Evolutionary conservation across 2,797 vertebrate genomes (phyloP).

Genomic region (Micromesistius poutassou): DNA sequence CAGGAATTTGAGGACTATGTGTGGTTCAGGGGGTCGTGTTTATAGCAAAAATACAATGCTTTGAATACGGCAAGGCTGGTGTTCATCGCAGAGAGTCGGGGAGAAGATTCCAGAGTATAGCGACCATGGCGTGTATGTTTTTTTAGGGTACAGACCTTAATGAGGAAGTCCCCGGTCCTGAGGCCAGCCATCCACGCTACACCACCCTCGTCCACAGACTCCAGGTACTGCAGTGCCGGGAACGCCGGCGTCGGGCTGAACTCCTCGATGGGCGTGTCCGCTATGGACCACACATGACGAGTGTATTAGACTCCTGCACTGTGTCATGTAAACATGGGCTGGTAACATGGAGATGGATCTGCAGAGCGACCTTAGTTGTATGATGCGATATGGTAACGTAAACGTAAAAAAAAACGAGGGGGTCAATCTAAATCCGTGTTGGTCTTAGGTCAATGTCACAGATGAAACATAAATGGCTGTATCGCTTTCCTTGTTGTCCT

Average conservation of each 20-base stretch:
- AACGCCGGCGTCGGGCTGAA: slow-evolving; percentile 87
- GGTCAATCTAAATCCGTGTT: background rate
- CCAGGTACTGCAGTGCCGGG: slow-evolving; percentile 86
- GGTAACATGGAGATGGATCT: background rate
- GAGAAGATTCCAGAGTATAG: background rate
- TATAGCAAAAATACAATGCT: background rate
- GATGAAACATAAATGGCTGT: background rate
- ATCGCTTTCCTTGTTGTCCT: background rate
- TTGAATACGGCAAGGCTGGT: background rate
- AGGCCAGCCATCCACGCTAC: slow-evolving; percentile 87
- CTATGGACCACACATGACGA: slow-evolving; percentile 50
- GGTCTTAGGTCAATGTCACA: background rate
- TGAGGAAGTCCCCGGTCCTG: slow-evolving; percentile 87
- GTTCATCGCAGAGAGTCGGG: background rate
- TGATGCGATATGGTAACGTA: no score
- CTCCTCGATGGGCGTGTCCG: slow-evolving; percentile 87
- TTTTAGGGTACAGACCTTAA: slow-evolving; percentile 70
- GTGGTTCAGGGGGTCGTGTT: background rate
- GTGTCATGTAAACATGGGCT: no score
- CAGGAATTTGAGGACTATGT: background rate
- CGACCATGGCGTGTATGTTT: background rate
- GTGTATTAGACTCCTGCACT: no score
- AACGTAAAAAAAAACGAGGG: background rate
- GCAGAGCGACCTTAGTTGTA: no score
- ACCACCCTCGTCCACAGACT: slow-evolving; percentile 87